Evolutionary conservation across 2,888 invertebrate species (phyloP), one percentile per base, ranked within the genome.

Genomic region (Vanessa cardui): DNA sequence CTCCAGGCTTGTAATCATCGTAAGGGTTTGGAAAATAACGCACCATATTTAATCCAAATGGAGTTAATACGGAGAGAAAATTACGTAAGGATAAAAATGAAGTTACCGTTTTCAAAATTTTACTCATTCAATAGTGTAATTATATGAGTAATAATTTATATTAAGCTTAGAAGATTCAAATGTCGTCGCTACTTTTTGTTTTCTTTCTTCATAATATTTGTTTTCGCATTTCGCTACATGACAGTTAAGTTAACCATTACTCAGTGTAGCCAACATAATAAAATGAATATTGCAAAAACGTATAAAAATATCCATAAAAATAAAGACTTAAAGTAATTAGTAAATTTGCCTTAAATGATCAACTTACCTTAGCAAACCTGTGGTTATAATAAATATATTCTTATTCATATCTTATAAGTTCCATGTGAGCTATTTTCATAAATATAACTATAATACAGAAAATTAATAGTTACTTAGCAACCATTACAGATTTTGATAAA

Each of bases 11-110:
- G 69, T 76, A 83, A 69, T 90, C 90, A 46, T 87, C 86, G 58
- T 78, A 89, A 0, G 87, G 84, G 72, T 92, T 92, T 20, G 82
- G 79, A 74, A 92, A 92, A 76, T 84, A 89, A 64, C 92, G 83
- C 64, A 91, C 91, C 91, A 92, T 92, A 77, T 81, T 87, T 20
- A 74, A 69, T 61, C 73, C 73, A 66, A 80, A 76, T 26, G 75
- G 69, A 33, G 64, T 63, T 33, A 63, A 58, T 50, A 65, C 74
- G 50, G 80, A 80, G 18, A 83, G 45, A 18, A 80, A 73, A 49
- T 75, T 75, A 64, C 72, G 65, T 21, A 77, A 71, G 12, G 56
- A 39, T 39, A 8, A 5, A 18, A 56, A 39, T 18, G 71, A 68
- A 63, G 71, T 74, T 54, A 72, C 61, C 62, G 68, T 74, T 58